These are phyloP conservation scores for Synodontis membranacea DNA, from an alignment of 2,113 vertebrate genomes.

Conservation along the genomic window DNA sequence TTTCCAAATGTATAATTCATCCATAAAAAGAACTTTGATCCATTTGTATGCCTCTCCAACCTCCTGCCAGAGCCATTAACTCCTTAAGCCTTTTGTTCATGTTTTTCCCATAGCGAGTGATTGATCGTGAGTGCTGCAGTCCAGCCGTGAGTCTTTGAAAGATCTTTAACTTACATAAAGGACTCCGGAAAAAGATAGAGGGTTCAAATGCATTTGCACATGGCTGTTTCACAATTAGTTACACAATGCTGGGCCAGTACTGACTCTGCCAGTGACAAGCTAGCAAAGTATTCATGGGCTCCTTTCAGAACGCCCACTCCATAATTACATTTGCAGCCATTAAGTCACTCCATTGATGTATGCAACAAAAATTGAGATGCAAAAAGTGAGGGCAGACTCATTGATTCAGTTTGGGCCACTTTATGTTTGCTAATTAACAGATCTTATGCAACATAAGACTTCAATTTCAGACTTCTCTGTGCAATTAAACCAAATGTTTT, in stretches of 20 bases:
- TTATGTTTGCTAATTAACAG: conserved; percentile 55
- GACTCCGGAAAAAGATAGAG: conserved; percentile 13
- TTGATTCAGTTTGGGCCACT: conserved; percentile 58
- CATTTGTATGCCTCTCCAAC: conserved; percentile 12
- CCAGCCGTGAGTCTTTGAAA: conserved; percentile 29
- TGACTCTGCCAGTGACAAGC: conserved; percentile 39
- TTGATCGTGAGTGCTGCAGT: conserved; percentile 41
- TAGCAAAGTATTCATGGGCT: conserved; percentile 2
- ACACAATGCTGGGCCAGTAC: conserved; percentile 24
- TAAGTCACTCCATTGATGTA: conserved; percentile 51
- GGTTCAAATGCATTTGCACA: conserved; percentile 7
- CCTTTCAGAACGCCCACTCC: conserved; percentile 44
- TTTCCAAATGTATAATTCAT: conserved; percentile 40
- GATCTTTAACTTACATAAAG: conserved; percentile 31
- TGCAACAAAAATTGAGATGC: conserved; percentile 47
- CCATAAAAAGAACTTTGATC: conserved; percentile 39
- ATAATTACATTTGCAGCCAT: conserved; percentile 60
- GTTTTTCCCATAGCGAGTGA: conserved; percentile 5
- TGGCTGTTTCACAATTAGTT: conserved; percentile 23
- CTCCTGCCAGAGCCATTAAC: conserved; percentile 30
- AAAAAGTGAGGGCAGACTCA: conserved; percentile 42
- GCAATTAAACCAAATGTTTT: conserved; percentile 62
- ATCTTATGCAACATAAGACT: conserved; percentile 55
- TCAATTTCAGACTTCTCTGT: conserved; percentile 47
- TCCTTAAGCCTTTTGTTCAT: conserved; percentile 34